Evolutionary conservation across 2,888 invertebrate species (phyloP).

Genomic region (Villa cingulata): DNA sequence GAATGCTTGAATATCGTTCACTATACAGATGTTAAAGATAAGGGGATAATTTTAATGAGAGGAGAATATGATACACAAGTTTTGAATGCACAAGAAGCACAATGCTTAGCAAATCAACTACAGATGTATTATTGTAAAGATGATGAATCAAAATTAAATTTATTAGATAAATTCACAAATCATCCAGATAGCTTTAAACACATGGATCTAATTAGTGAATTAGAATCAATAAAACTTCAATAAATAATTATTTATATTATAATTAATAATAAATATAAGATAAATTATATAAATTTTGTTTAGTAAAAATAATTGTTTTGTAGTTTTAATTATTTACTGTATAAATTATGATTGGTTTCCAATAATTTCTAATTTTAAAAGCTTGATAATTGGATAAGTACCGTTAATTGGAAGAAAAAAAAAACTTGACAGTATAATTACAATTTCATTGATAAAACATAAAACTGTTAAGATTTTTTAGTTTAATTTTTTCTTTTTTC

Average conservation of each 20-base stretch:
- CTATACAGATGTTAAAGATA: slow-evolving; percentile 59
- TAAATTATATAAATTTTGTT: too few species aligned
- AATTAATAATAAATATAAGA: too few species aligned
- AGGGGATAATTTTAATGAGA: slow-evolving; percentile 67
- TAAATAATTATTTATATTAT: slow-evolving; percentile 15
- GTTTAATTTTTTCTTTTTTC: too few species aligned
- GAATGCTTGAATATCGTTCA: slow-evolving; percentile 70
- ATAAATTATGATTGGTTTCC: too few species aligned
- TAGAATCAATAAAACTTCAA: slow-evolving; percentile 48
- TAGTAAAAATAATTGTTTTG: too few species aligned
- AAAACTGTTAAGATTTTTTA: too few species aligned
- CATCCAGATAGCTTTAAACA: slow-evolving; percentile 65
- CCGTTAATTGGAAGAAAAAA: too few species aligned
- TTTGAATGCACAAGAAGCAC: slow-evolving; percentile 62
- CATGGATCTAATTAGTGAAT: slow-evolving; percentile 62
- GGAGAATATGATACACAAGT: slow-evolving; percentile 76
- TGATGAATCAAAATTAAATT: slow-evolving; percentile 44
- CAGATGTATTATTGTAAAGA: slow-evolving; percentile 68
- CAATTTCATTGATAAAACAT: too few species aligned
- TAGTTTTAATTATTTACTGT: too few species aligned
- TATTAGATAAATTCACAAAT: slow-evolving; percentile 55
- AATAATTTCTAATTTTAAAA: too few species aligned
- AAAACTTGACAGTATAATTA: too few species aligned
- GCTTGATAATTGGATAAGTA: too few species aligned
- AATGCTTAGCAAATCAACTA: slow-evolving; percentile 71